Evolutionary conservation across 1,140 invertebrate species (phyloP), one percentile per base, ranked within the genome.

Genomic region (Neodiprion virginianus): DNA sequence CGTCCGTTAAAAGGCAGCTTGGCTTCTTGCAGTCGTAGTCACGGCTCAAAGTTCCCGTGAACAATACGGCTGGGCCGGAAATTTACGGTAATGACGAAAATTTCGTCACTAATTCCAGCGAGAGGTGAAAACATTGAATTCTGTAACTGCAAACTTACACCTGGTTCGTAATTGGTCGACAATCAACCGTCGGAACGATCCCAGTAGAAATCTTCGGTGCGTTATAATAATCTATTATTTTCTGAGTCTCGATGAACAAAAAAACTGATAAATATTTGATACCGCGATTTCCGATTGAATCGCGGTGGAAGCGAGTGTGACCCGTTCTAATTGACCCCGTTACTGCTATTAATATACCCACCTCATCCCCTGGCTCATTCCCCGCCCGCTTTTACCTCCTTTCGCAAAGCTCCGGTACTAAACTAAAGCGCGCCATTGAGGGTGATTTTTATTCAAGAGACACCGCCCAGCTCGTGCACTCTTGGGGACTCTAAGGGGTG

Each of bases 391-490:
- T 69, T 12, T 23, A 69, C 11, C 17, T 12, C 40, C 67, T 69
- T 69, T 17, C 21, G 67, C 67, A 21, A 23, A 21, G 17, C 40
- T 47, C 67, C 21, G 23, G 81, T 77, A 81, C 81, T 86, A 85
- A 85, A 83, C 82, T 83, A 85, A 86, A 87, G 81, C 84, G 83
- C 82, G 81, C 79, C 81, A 86, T 85, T 86, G 83, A 87, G 82
- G 83, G 82, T 84, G 81, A 87, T 87, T 87, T 87, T 87, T 87
- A 87, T 87, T 87, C 85, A 87, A 86, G 85, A 85, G 84, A 86
- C 84, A 84, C 77, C 82, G 79, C 79, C 82, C 77, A 76, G 76
- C 78, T 76, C 75, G 79, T 80, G 80, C 78, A 17, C 53, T 61
- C 78, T 79, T 76, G 79, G 75, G 76, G 81, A 61, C 53, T 61